Evolutionary conservation across 2,888 invertebrate genomes (phyloP).

Genomic region (Luperina testacea): DNA sequence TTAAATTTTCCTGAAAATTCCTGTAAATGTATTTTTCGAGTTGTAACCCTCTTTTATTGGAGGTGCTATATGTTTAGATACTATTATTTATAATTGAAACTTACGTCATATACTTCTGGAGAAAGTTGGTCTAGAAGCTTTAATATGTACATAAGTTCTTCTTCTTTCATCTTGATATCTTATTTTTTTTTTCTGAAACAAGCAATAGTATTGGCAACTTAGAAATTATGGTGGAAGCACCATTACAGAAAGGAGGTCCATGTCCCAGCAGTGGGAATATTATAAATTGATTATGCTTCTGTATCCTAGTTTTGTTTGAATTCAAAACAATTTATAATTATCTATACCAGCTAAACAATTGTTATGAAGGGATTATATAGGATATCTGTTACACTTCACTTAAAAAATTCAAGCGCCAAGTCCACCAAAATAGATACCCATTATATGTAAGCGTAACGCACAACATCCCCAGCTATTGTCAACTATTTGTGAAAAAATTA

Average conservation of each 20-base stretch:
- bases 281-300: neutral
- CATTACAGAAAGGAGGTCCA: neutral
- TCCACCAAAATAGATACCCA: too few relatives aligned
- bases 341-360: neutral
- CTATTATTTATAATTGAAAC: constrained; percentile 38
- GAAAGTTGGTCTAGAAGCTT: constrained; percentile 81
- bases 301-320: neutral
- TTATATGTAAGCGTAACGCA: too few relatives aligned
- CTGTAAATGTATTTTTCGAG: too few relatives aligned
- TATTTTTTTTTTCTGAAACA: constrained; percentile 54
- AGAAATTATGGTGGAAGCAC: neutral
- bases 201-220: neutral
- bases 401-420: too few relatives aligned
- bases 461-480: too few relatives aligned
- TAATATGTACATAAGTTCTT: constrained; percentile 85
- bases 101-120: constrained; percentile 82
- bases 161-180: constrained; percentile 80
- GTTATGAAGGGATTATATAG: too few relatives aligned
- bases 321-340: neutral
- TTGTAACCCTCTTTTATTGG: too few relatives aligned
- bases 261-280: neutral
- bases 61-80: too few relatives aligned
- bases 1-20: too few relatives aligned
- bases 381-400: too few relatives aligned
- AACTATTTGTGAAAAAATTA: too few relatives aligned